Base-by-base conservation (phyloP, 1,140 invertebrate genomes). In the Protaetia brevitarsis region DNA sequence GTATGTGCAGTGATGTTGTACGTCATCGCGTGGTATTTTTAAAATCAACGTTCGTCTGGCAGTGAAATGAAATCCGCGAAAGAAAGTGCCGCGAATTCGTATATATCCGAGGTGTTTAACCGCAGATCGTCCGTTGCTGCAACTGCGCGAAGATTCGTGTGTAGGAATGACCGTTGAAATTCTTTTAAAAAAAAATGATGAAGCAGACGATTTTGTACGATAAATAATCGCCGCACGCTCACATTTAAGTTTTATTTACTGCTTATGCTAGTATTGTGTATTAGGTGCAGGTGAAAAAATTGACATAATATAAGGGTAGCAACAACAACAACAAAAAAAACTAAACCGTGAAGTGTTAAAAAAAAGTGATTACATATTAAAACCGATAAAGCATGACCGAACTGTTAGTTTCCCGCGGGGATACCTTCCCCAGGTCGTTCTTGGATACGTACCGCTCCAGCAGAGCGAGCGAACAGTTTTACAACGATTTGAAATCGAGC, bases 351-450 rank as follows among this genome's bases (percentile, higher is more conserved):
- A 7, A 34, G 56, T 28, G 56, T 10, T n/a, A 61, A 1, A 61
- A 61, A 8, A 51, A 19, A 8, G 41, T 51, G 6, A 19, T 19
- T 34, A 58, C 7, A 1, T 28, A 26, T 16, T 1, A 7, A 45
- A 19, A 45, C 13, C 26, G 8, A 34, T 3, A 41, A 56, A 68
- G 41, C 8, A 78, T 78, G 76, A 78, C 76, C 21, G 77, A 78
- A 34, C 68, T 78, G 61, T 67, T 78, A 36, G 71, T 78, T 31
- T 71, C 75, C 34, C 74, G 77, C 21, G 77, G 76, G 60, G 77
- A 78, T 69, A 78, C 77, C 1, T 78, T 78, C 69, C 77, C 77
- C 11, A 68, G 76, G 63, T 70, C 73, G 10, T 75, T 77, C 68
- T 65, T 78, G 72, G 75, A 78, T 45, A 73, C 71, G 0, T 78